Evolutionary conservation across 2,113 vertebrate species (phyloP).

Genomic region (Numida meleagris): DNA sequence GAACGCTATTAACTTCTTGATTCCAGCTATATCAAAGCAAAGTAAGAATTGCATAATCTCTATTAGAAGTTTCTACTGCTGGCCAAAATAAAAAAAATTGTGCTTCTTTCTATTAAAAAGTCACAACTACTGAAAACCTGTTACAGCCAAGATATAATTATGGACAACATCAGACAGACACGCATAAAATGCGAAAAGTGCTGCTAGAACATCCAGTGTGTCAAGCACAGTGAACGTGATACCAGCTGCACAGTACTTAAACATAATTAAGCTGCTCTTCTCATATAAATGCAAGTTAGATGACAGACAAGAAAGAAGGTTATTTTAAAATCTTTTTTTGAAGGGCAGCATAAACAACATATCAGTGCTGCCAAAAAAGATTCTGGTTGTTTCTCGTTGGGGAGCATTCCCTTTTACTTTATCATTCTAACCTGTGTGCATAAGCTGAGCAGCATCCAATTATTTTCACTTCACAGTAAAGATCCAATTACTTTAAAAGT

Average conservation of each 20-base stretch:
- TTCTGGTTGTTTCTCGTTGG: background rate
- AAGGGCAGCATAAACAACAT: background rate
- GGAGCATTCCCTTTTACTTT: background rate
- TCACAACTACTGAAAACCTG: slow-evolving; percentile 10
- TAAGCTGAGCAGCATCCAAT: background rate
- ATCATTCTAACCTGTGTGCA: background rate
- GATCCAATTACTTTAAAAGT: background rate
- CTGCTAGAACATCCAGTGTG: background rate
- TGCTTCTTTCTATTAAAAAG: slow-evolving; percentile 17
- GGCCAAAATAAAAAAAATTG: slow-evolving; percentile 1
- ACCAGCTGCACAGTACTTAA: slow-evolving; percentile 30
- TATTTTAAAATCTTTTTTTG: background rate
- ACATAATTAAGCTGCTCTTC: slow-evolving; percentile 5
- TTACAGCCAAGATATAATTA: slow-evolving; percentile 22
- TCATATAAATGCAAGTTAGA: background rate
- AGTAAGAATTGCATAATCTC: background rate
- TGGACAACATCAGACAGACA: background rate
- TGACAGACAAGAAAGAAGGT: background rate
- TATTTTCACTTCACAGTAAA: background rate
- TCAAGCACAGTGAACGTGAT: background rate
- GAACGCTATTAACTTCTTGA: background rate
- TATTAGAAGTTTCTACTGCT: slow-evolving; percentile 23
- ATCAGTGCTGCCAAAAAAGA: background rate
- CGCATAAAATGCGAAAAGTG: background rate
- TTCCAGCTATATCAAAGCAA: slow-evolving; percentile 11